These are phyloP conservation scores for Agrochola macilenta DNA, from an alignment of 2,888 invertebrate genomes.

Conservation along the genomic window DNA sequence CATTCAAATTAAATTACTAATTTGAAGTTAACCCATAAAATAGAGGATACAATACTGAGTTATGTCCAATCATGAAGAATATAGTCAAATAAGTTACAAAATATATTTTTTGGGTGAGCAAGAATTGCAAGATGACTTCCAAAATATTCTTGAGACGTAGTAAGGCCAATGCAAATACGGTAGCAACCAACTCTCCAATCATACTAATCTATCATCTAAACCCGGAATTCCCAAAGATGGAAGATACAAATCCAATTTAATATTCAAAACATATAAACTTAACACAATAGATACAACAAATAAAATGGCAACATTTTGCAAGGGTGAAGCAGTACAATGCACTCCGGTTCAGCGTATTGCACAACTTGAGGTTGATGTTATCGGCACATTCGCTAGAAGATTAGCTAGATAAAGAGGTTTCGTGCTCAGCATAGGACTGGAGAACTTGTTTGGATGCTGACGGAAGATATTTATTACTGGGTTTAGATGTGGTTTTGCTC, in stretches of 20 bases:
- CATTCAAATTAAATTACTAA: not conserved
- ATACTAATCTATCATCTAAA: too few species aligned
- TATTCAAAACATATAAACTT: conserved; percentile 41
- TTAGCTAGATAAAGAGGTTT: conserved; percentile 57
- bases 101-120: not conserved
- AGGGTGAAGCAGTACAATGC: conserved; percentile 72
- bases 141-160: not conserved
- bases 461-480: conserved; percentile 14
- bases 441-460: conserved; percentile 37
- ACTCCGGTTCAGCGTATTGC: conserved; percentile 59
- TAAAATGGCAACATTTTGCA: conserved; percentile 68
- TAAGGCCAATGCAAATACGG: conserved; percentile 9
- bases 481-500: not conserved
- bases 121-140: not conserved
- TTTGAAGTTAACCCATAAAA: not conserved
- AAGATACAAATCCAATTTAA: conserved; percentile 39
- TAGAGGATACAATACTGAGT: too few species aligned
- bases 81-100: not conserved
- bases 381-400: conserved; percentile 49
- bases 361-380: conserved; percentile 56
- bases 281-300: conserved; percentile 52
- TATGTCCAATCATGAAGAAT: not conserved
- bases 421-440: conserved; percentile 45
- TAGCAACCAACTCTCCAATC: conserved; percentile 1
- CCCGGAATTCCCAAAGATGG: conserved; percentile 25